A percentile compares a stretch with the other conserved stretches of the same genome.
Conservation (phyloP, 2,888 invertebrate species). For the Empis livida region DNA sequence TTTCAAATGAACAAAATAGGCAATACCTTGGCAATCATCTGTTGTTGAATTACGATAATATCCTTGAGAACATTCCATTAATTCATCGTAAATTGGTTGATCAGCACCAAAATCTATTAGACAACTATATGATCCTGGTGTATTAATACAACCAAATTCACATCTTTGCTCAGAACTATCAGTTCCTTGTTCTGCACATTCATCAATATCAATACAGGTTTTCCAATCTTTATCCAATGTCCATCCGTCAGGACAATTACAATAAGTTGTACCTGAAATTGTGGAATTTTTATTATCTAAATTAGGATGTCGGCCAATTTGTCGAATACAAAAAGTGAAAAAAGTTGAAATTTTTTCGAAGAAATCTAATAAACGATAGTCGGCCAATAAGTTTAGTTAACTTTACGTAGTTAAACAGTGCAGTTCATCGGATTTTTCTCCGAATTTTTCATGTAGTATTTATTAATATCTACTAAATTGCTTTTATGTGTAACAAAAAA, state of each 20-base stretch:
- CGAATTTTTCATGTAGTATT: no score
- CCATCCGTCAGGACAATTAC: conserved; percentile 31
- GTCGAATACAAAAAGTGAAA: no score
- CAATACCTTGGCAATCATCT: conserved; percentile 13
- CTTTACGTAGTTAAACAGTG: neutral
- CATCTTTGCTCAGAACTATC: conserved; percentile 26
- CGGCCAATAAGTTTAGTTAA: no score
- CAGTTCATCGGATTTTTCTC: neutral
- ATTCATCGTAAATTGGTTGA: conserved; percentile 12
- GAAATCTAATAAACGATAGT: no score
- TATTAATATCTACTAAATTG: no score
- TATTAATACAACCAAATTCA: conserved; percentile 37
- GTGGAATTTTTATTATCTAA: no score
- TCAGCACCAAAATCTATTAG: conserved; percentile 36
- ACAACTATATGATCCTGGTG: conserved; percentile 39
- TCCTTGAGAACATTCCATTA: conserved; percentile 12
- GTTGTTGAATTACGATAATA: conserved; percentile 12
- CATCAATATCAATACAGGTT: conserved; percentile 36
- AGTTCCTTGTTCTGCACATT: conserved; percentile 32
- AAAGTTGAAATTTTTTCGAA: neutral
- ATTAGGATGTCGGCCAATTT: no score
- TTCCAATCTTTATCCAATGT: conserved; percentile 26
- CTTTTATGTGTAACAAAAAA: no score
- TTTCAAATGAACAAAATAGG: neutral
- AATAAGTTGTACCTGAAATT: conserved; percentile 21